phyloP scores from a whole-genome alignment of 1,140 invertebrate genomes.

The Ceratitis capitata region DNA sequence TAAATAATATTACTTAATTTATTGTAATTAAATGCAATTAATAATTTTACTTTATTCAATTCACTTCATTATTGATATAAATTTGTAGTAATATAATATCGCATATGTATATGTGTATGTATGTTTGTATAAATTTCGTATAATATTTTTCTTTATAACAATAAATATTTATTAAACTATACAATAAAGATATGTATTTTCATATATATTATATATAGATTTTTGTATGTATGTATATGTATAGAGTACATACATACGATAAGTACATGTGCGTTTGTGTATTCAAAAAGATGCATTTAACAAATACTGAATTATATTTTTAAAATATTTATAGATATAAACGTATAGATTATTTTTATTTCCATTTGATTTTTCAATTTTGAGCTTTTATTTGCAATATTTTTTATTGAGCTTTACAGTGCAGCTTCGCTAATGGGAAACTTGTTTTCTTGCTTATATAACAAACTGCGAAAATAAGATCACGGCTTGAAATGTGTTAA shows the following conservation, averaged over 20 bases:
- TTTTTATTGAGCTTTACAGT: background rate
- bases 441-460: too few species aligned
- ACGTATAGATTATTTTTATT: background rate
- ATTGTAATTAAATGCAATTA: conserved; percentile 2
- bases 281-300: conserved; percentile 13
- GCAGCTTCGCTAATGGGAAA: too few species aligned
- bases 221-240: background rate
- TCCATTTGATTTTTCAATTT: background rate
- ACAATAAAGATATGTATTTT: background rate
- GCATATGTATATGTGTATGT: background rate
- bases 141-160: background rate
- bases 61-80: too few species aligned
- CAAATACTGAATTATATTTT: conserved; percentile 24
- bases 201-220: background rate
- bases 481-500: too few species aligned
- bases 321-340: background rate
- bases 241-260: too few species aligned
- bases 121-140: background rate
- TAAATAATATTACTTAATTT: background rate
- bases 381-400: background rate
- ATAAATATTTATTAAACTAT: background rate
- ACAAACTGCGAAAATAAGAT: too few species aligned
- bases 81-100: background rate
- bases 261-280: background rate
- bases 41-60: background rate